A percentile compares a stretch with the other conserved stretches of the same genome.
Evolutionary conservation across 2,797 vertebrate genomes (phyloP).

Genomic region (Halcyon badia): DNA sequence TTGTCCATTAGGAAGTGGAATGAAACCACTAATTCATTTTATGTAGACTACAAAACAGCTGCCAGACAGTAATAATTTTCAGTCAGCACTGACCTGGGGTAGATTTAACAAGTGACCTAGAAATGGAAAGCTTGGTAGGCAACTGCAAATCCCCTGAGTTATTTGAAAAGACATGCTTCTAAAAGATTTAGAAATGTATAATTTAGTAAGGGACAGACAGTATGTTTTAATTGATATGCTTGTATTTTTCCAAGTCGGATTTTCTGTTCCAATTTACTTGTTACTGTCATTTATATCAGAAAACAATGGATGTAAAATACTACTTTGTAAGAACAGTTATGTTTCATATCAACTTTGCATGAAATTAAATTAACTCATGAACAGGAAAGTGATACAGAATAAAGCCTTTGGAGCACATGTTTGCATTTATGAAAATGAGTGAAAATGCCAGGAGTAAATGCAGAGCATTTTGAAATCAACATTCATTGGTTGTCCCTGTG

Average conservation of each 20-base stretch:
- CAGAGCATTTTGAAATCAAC: neutral
- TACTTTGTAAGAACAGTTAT: neutral
- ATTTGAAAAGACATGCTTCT: conserved; percentile 19
- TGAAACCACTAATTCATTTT: conserved; percentile 69
- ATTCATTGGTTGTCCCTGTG: neutral
- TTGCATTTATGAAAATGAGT: conserved; percentile 45
- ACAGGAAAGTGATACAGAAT: neutral
- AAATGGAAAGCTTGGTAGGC: conserved; percentile 60
- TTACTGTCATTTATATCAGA: neutral
- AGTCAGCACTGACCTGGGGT: conserved; percentile 60
- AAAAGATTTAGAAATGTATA: conserved; percentile 59
- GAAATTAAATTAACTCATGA: neutral
- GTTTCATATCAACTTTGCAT: neutral
- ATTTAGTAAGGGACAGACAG: conserved; percentile 69
- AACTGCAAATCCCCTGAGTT: conserved; percentile 63
- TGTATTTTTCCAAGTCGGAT: conserved; percentile 14
- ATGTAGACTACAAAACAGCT: conserved; percentile 59
- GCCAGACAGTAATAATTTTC: conserved; percentile 67
- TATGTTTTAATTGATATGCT: conserved; percentile 57
- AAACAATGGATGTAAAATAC: neutral
- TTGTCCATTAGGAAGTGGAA: conserved; percentile 63
- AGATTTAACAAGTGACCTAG: conserved; percentile 72
- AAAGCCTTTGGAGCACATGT: neutral
- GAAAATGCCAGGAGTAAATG: conserved; percentile 9
- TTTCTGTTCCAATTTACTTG: conserved; percentile 18